phyloP scores from a whole-genome alignment of 2,113 vertebrate species.

The Grallaria varia region DNA sequence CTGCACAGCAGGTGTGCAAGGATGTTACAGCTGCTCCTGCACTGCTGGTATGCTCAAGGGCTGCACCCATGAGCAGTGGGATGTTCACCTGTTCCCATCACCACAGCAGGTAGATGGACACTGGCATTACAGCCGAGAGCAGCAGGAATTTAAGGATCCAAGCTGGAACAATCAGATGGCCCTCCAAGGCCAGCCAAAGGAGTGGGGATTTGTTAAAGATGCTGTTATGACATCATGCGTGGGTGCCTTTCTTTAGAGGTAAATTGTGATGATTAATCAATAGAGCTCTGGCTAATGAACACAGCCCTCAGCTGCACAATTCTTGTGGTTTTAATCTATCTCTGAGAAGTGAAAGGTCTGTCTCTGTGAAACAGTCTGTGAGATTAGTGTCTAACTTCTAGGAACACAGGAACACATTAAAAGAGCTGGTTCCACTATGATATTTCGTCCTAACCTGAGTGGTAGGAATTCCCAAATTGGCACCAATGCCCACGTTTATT shows the following conservation, averaged over 20 bases:
- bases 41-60: background rate
- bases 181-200: background rate
- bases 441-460: background rate
- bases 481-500: background rate
- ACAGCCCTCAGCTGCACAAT: background rate
- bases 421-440: background rate
- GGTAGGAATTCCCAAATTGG: background rate
- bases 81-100: background rate
- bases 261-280: background rate
- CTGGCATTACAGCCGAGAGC: background rate
- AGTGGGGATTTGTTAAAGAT: background rate
- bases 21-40: background rate
- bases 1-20: background rate
- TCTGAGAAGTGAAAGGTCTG: background rate
- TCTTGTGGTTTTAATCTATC: background rate
- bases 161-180: background rate
- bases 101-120: background rate
- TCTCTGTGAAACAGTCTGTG: background rate
- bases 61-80: fast-evolving
- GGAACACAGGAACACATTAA: background rate
- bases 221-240: background rate
- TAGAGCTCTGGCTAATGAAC: background rate
- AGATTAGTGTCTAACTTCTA: background rate
- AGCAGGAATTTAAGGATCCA: background rate
- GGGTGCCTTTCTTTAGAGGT: background rate